Evolutionary conservation across 1,140 invertebrate species (phyloP), one percentile per base, ranked within the genome.

Genomic region (Leptonema lineaticorne): DNA sequence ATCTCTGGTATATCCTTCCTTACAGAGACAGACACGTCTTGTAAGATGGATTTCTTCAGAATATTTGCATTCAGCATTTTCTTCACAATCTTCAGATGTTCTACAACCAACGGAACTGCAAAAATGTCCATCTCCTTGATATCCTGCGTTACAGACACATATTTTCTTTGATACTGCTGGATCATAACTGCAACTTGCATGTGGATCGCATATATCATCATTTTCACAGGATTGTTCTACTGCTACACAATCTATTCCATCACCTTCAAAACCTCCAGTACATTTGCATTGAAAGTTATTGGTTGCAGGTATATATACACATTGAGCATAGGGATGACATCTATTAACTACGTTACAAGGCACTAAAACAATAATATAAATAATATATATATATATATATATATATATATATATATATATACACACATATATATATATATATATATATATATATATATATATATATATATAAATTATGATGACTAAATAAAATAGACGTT

Each of bases 61-160:
- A 75, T 94, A 97, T 16, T 83, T 76, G 76, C 95, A 97, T 67
- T 88, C 85, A 16, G 92, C 92, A 74, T 93, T 88, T 18, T 82
- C 80, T 68, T 88, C 86, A 75, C 94, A 96, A 28, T 93, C 87
- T 0, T 85, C 79, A 59, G 86, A 84, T 24, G 84, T 83, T 16
- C 78, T 85, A 77, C 93, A 95, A 14, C 87, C 86, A 74, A 82
- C 69, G 48, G 84, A 77, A 68, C 80, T 81, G 76, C 92, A 95
- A 0, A 80, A 79, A 57, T 84, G 86, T 45, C 93, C 94, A 76
- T 94, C 90, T 56, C 93, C 93, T 57, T 86, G 83, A 77, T 87
- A 96, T 63, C 93, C 93, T 14, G 84, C 75, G 67, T 89, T 87
- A 77, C 94, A 96, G 16, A 90, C 83, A 78, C 95, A 97, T 50